Percentiles rank a stretch among this genome's conserved stretches.
Evolutionary conservation across 2,797 vertebrate species (phyloP).

Genomic region (Mico argentatus): DNA sequence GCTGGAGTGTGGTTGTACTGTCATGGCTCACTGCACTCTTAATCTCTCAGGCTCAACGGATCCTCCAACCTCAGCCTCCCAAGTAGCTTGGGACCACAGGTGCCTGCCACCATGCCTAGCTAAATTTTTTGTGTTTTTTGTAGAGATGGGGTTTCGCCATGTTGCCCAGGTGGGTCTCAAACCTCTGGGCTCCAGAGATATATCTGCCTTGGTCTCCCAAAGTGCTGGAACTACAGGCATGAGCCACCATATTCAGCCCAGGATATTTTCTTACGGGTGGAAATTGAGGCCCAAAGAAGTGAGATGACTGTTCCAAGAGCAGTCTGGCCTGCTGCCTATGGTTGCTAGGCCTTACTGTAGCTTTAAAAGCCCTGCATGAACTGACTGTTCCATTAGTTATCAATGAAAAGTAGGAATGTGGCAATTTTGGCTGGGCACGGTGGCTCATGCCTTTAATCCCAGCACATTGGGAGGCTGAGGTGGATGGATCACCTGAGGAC

Average conservation of each 20-base stretch:
- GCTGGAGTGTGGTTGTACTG: neutral
- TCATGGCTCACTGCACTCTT: neutral
- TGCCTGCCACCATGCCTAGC: neutral
- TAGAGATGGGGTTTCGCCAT: neutral
- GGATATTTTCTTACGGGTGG: neutral
- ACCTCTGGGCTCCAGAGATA: neutral
- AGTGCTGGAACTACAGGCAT: neutral
- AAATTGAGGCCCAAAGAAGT: neutral
- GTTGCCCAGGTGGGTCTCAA: neutral
- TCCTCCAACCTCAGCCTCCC: neutral
- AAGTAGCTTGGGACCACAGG: neutral
- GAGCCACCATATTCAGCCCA: neutral
- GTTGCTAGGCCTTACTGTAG: slow-evolving; percentile 51
- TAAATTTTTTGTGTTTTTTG: neutral
- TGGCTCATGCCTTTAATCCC: neutral
- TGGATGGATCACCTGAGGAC: neutral
- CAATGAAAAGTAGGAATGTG: slow-evolving; percentile 44
- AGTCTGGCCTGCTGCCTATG: neutral
- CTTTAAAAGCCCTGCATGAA: neutral
- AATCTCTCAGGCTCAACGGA: neutral
- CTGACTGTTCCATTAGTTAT: neutral
- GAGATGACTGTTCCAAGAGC: neutral
- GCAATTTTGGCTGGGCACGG: neutral
- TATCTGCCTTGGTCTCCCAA: neutral
- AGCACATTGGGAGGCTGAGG: neutral